Conservation (phyloP, 2,113 vertebrate species). For the Ondatra zibethicus region DNA sequence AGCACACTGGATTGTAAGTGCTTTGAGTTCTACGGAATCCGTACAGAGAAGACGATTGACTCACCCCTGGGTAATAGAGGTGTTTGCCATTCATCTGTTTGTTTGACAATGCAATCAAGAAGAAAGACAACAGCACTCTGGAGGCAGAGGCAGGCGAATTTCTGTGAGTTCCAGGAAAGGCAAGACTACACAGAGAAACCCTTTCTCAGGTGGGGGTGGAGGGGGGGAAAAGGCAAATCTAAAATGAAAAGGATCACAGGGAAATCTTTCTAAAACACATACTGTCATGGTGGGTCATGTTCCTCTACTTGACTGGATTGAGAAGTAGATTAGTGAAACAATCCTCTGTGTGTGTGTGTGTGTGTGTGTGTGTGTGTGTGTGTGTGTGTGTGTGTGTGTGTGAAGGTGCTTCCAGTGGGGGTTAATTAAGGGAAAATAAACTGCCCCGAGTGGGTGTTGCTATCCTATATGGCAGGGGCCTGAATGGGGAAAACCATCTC, state of each 20-base stretch:
- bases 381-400: background rate
- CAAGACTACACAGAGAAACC: no score
- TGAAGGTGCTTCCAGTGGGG: background rate
- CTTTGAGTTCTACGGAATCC: background rate
- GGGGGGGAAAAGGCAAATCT: slow-evolving; percentile 9
- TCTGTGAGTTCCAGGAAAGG: no score
- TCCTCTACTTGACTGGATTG: background rate
- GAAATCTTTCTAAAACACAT: background rate
- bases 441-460: background rate
- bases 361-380: background rate
- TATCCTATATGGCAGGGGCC: background rate
- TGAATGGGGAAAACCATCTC: background rate
- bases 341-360: background rate
- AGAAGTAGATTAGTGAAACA: background rate
- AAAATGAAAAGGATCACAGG: slow-evolving; percentile 8
- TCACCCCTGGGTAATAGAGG: background rate
- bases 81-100: background rate
- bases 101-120: slow-evolving; percentile 27
- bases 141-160: no score
- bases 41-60: background rate
- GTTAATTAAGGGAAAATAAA: background rate
- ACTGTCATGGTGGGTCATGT: background rate
- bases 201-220: no score
- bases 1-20: background rate
- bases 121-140: slow-evolving; percentile 10